Conservation (phyloP, 2,888 invertebrate genomes). For the Pachycephus smyrnensis region DNA sequence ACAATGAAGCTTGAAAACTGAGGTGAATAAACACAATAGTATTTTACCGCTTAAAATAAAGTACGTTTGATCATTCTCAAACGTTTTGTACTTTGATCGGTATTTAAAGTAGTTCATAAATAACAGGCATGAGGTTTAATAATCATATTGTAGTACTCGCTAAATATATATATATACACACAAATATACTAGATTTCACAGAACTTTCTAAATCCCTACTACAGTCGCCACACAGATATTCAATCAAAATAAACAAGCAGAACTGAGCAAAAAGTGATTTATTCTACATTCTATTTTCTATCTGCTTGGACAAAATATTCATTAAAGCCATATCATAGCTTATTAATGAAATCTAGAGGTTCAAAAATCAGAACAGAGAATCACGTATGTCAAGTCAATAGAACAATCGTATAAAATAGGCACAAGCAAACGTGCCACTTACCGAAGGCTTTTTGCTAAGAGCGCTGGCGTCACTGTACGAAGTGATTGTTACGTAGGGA, state of each 20-base stretch:
- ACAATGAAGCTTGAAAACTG: not conserved
- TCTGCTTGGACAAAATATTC: not conserved
- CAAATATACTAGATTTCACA: not conserved
- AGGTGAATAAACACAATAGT: not conserved
- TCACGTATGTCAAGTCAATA: not conserved
- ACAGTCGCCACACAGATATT: not conserved
- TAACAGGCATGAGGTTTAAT: not conserved
- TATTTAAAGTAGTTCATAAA: not conserved
- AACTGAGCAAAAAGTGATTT: not conserved
- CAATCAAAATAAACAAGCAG: not conserved
- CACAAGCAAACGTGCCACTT: constrained; percentile 30
- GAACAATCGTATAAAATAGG: not conserved
- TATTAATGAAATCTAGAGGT: not conserved
- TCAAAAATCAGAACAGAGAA: not conserved
- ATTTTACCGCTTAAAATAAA: not conserved
- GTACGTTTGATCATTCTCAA: not conserved
- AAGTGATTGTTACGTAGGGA: constrained; percentile 58
- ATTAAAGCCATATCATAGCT: not conserved
- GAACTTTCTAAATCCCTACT: not conserved
- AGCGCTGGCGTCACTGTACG: constrained; percentile 61
- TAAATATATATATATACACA: not conserved
- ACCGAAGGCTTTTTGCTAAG: constrained; percentile 56
- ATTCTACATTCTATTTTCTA: not conserved
- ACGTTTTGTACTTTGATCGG: not conserved
- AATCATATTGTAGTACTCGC: not conserved